Base-by-base conservation (phyloP, 2,888 invertebrate species). In the Lycaena phlaeas region DNA sequence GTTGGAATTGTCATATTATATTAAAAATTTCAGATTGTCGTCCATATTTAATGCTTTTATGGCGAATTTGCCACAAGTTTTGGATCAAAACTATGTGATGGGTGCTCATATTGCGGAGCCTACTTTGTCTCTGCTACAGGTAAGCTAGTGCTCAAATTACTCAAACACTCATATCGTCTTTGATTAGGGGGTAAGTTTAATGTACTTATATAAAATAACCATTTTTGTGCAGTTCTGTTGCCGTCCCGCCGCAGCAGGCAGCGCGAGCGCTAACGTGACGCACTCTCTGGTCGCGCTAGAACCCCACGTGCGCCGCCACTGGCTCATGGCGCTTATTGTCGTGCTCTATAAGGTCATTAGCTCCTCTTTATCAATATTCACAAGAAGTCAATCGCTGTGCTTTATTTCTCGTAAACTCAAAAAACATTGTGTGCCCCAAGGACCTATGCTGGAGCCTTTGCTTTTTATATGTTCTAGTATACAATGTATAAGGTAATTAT, bases 41-140 rank as follows among this genome's bases (percentile, higher is more conserved):
- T 93, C 98, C 0, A 95, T 97, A 1, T 98, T 98, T 79, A 97
- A 97, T 76, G 96, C 96, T 1, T 98, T 98, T 68, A 85, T 99
- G 65, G 91, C 95, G 18, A 97, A 96, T 64, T 76, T 98, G 46
- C 96, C 98, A 0, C 96, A 96, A 85, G 88, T 99, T 7, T 68
- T 99, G 61, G 99, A 99, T 70, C 95, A 96, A 68, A 99, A 99
- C 77, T 95, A 97, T 67, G 85, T 92, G 48, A 95, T 99, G 87
- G 98, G 98, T 0, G 92, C 93, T 54, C 88, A 92, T 43, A 89
- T 99, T 39, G 88, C 98, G 4, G 93, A 95, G 4, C 94, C 95
- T 0, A 92, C 95, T 0, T 75, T 97, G 42, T 56, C 70, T 14
- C 38, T 84, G 3, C 43, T 84, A 4, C 81, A 77, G 66, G 82